Evolutionary conservation across 2,113 vertebrate genomes (phyloP).

Genomic region (Probosciger aterrimus): DNA sequence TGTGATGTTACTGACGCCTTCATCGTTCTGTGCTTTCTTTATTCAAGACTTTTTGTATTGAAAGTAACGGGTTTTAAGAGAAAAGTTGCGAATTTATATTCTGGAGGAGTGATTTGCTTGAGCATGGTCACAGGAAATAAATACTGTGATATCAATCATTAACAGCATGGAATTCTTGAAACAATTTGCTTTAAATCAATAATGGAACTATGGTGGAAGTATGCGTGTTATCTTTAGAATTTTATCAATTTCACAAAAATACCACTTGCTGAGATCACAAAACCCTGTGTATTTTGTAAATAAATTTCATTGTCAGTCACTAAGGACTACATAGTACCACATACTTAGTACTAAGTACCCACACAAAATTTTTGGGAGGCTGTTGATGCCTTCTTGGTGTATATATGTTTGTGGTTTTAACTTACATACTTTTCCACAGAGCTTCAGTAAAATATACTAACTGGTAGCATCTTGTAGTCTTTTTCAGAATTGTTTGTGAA

Average conservation of each 20-base stretch:
- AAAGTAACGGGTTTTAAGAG: not conserved
- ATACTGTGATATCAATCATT: not conserved
- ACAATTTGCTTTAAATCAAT: not conserved
- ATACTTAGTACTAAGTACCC: not conserved
- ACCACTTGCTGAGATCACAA: not conserved
- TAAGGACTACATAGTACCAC: not conserved
- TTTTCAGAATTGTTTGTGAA: slow-evolving; percentile 98
- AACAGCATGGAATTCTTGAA: not conserved
- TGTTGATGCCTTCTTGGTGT: not conserved
- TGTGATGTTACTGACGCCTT: not conserved
- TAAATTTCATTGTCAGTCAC: not conserved
- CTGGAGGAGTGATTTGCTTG: not conserved
- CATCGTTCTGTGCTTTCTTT: not conserved
- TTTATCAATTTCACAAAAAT: not conserved
- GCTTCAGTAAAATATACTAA: not conserved
- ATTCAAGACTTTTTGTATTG: not conserved
- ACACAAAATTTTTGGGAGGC: not conserved
- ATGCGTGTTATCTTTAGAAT: not conserved
- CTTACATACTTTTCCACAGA: not conserved
- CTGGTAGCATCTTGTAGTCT: slow-evolving; percentile 76
- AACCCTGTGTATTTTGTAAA: not conserved
- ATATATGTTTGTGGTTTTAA: not conserved
- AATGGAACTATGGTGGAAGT: not conserved
- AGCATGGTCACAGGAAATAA: not conserved
- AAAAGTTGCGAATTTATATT: not conserved